A percentile compares a stretch with the other conserved stretches of the same genome.
phyloP scores from a whole-genome alignment of 2,888 invertebrate species.

The Cremastinae sp. region DNA sequence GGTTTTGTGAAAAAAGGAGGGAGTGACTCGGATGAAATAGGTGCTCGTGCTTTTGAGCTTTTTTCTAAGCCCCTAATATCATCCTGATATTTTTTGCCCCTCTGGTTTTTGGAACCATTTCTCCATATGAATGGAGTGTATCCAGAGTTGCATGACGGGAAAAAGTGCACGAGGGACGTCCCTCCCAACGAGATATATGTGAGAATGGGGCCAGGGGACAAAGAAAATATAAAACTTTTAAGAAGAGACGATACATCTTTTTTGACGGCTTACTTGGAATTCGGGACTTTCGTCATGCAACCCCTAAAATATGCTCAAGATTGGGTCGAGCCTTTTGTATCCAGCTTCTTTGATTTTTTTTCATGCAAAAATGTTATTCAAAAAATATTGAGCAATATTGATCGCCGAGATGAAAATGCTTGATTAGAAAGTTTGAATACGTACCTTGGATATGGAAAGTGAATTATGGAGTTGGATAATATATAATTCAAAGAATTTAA shows the following conservation, averaged over 20 bases:
- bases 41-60: constrained; percentile 10
- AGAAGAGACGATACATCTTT: constrained; percentile 30
- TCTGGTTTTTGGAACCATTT: constrained; percentile 4
- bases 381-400: too few species aligned
- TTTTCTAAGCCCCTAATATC: background rate
- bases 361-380: too few species aligned
- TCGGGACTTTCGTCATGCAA: constrained; percentile 16
- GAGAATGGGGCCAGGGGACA: background rate
- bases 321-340: background rate
- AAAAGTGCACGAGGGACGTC: background rate
- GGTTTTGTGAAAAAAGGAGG: background rate
- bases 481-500: too few species aligned
- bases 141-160: constrained; percentile 16
- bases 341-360: background rate
- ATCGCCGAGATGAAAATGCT: too few species aligned
- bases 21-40: background rate
- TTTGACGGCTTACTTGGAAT: constrained; percentile 24
- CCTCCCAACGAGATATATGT: background rate
- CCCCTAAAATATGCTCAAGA: constrained; percentile 1
- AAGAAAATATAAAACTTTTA: constrained; percentile 24
- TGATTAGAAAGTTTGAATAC: too few species aligned
- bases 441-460: too few species aligned
- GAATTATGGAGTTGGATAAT: too few species aligned
- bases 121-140: constrained; percentile 7
- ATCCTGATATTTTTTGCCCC: constrained; percentile 1